Percentiles rank a stretch among this genome's conserved stretches.
Evolutionary conservation across 2,888 invertebrate genomes (phyloP).

Genomic region (Hirtodrosophila trivittata): DNA sequence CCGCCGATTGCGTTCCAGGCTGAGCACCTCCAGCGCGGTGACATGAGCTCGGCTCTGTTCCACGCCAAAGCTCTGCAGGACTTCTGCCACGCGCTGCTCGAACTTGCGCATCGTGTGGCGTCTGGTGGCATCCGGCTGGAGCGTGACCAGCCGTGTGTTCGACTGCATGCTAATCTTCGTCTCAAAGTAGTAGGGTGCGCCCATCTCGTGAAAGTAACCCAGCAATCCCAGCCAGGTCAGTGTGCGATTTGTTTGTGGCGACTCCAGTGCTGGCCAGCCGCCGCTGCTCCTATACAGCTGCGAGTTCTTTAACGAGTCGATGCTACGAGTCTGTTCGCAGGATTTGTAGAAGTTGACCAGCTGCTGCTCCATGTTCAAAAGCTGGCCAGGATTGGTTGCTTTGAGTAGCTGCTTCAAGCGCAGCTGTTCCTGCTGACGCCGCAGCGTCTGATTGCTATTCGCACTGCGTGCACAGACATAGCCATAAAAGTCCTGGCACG

Average conservation of each 20-base stretch:
- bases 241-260: conserved; percentile 52
- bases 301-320: conserved; percentile 69
- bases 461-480: conserved; percentile 75
- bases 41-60: conserved; percentile 76
- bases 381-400: conserved; percentile 58
- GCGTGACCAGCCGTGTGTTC: conserved; percentile 73
- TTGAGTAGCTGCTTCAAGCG: conserved; percentile 74
- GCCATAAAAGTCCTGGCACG: conserved; percentile 81
- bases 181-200: conserved; percentile 80
- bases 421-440: conserved; percentile 66
- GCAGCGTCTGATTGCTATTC: conserved; percentile 53
- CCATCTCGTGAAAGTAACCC: conserved; percentile 79
- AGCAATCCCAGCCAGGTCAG: conserved; percentile 72
- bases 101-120: conserved; percentile 78
- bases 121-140: conserved; percentile 68
- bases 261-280: conserved; percentile 82
- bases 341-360: conserved; percentile 80
- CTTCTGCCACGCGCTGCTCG: conserved; percentile 76
- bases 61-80: conserved; percentile 73
- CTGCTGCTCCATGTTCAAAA: conserved; percentile 79
- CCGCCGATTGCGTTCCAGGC: conserved; percentile 77
- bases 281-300: conserved; percentile 77
- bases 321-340: conserved; percentile 71
- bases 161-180: conserved; percentile 77
- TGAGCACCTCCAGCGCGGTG: conserved; percentile 79